Evolutionary conservation across 2,113 vertebrate genomes (phyloP).

Genomic region (Grammomys surdaster): DNA sequence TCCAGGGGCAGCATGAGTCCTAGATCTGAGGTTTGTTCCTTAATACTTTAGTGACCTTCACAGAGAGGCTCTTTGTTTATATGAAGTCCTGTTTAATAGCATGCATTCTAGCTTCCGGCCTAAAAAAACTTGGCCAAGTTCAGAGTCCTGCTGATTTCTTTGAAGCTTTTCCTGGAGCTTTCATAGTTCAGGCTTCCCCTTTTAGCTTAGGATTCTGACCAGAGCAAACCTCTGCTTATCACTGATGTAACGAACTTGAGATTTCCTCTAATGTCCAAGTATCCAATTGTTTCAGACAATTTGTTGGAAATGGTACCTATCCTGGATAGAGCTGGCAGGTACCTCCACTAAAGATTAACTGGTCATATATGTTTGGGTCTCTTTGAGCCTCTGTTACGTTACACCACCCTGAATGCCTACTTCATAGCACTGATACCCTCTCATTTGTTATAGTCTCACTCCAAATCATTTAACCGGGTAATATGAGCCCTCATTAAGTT

Average conservation of each 20-base stretch:
- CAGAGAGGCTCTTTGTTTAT: background rate
- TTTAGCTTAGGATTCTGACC: background rate
- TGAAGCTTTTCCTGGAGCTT: background rate
- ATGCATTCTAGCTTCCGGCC: background rate
- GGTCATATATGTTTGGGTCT: too few relatives aligned
- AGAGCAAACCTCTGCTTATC: background rate
- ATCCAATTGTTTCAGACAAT: background rate
- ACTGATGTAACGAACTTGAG: background rate
- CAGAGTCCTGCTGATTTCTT: background rate
- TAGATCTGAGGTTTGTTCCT: background rate
- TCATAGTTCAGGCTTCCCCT: background rate
- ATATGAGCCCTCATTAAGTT: background rate
- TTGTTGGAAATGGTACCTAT: background rate
- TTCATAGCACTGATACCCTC: too few relatives aligned
- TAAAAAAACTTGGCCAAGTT: slow-evolving; percentile 9
- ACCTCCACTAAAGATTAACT: background rate
- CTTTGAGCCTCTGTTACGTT: background rate
- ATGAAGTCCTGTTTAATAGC: background rate
- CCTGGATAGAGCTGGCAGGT: background rate
- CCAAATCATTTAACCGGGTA: background rate
- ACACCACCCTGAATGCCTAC: background rate
- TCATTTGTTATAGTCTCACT: background rate
- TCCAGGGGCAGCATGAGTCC: background rate
- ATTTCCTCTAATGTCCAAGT: background rate
- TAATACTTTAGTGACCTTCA: background rate